These are phyloP conservation scores for Apotomis turbidana DNA, from an alignment of 2,888 invertebrate species.

Conservation along the genomic window DNA sequence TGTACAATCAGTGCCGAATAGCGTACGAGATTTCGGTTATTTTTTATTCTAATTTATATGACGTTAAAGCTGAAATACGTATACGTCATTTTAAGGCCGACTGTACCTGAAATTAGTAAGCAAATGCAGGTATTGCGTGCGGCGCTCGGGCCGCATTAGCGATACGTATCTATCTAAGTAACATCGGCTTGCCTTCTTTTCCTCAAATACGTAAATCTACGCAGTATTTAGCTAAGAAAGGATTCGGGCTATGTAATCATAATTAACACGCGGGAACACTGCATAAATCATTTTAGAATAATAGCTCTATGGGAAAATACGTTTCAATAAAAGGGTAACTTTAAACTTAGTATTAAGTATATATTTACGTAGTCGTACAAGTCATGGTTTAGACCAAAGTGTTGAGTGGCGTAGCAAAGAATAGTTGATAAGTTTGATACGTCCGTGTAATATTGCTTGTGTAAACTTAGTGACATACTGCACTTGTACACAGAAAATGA, in stretches of 20 bases:
- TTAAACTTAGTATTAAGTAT: too few relatives aligned
- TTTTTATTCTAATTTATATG: conserved; percentile 1
- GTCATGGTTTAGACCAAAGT: too few relatives aligned
- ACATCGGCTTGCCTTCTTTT: conserved; percentile 33
- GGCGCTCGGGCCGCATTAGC: conserved; percentile 46
- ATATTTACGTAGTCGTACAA: too few relatives aligned
- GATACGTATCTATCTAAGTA: conserved; percentile 54
- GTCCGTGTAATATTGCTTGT: too few relatives aligned
- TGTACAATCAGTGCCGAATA: conserved; percentile 1
- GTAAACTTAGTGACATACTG: too few relatives aligned
- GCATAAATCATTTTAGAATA: neutral
- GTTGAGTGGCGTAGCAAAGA: too few relatives aligned
- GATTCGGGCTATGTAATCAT: conserved; percentile 27
- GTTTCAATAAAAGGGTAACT: too few relatives aligned
- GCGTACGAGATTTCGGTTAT: neutral
- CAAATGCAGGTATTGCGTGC: conserved; percentile 69
- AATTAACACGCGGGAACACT: conserved; percentile 7
- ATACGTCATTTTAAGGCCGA: conserved; percentile 3
- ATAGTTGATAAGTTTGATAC: too few relatives aligned
- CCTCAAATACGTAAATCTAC: conserved; percentile 27
- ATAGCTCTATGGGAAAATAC: neutral
- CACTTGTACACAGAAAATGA: too few relatives aligned
- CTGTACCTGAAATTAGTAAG: conserved; percentile 51
- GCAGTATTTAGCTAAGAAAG: conserved; percentile 28
- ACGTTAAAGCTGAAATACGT: neutral